Base-by-base conservation (phyloP, 2,113 vertebrate species). In the Nothobranchius kuhntae region DNA sequence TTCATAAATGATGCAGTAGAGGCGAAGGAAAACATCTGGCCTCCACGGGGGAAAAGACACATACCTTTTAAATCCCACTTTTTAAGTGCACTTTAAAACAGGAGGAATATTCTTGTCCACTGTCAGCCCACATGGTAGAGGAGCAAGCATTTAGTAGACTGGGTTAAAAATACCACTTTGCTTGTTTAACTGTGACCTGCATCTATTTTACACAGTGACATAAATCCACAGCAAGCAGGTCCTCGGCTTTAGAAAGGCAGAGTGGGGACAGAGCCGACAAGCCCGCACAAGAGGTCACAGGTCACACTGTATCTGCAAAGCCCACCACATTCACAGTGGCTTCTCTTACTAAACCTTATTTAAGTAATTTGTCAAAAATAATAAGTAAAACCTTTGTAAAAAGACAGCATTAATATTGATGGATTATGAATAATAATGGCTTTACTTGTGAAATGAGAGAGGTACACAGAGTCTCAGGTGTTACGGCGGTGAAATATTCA, bases 31-130 rank as follows among this genome's bases (percentile, higher is more conserved):
- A 91, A 84, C 88, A 89, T 89, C 90, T 80, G 83, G 81, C 73
- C 88, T 86, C 80, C 86, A 84, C 75, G 64, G 62, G 77, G 86
- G 90, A 71, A 65, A 86, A 85, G 81, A 89, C 86, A 89, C 88
- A 91, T 91, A 82, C 73, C 77, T 92, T 87, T 90, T 87, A 89
- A 85, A 87, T 71, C 83, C 60, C 61, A 75, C 86, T 86, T 86
- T 86, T 72, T 2, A 84, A 84, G 81, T 85, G 77, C 84, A 84
- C 68, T 74, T 72, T 57, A 54, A 47, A 50, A 47, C 26, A 14
- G 38, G 13, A n/a, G 47, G 60, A 57, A 38, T 55, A 58, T 55
- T 78, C 46, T 15, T 26, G 56, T 54, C 11, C 0, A 61, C 65
- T 53, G 58, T 58, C 46, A 59, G 42, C 42, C 30, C 56, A 68